Conservation (phyloP, 1,140 invertebrate species). For the Bombus soroeensis region DNA sequence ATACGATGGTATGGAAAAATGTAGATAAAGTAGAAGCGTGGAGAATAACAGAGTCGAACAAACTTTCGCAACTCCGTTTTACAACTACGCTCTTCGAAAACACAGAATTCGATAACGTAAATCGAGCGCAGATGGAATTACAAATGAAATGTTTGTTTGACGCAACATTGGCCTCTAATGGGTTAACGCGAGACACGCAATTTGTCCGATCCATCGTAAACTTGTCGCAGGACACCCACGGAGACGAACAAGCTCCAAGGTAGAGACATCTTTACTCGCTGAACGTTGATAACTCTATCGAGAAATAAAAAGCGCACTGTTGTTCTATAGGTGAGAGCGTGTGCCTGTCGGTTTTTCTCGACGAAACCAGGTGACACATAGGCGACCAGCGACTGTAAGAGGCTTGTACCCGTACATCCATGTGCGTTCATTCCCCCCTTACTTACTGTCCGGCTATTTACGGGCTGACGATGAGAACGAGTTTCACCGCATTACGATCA, state of each 20-base stretch:
- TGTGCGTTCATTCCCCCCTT: constrained; percentile 28
- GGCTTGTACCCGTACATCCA: constrained; percentile 36
- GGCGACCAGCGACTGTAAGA: constrained; percentile 8
- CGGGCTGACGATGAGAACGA: constrained; percentile 45
- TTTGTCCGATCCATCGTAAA: neutral
- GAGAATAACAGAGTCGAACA: too few relatives aligned
- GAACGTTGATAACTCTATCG: neutral
- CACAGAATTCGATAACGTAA: neutral
- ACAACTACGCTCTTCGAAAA: neutral
- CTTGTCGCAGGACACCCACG: neutral
- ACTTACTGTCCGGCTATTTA: constrained; percentile 48
- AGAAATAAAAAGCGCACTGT: neutral
- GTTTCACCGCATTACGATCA: constrained; percentile 61
- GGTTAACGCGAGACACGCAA: neutral
- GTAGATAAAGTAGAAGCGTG: too few relatives aligned
- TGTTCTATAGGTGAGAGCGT: neutral
- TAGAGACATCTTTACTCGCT: neutral
- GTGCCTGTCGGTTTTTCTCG: constrained; percentile 29
- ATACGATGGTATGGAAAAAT: too few relatives aligned
- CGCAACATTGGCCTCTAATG: neutral
- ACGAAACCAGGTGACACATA: constrained; percentile 47
- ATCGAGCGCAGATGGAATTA: neutral
- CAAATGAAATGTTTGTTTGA: neutral
- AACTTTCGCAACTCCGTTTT: too few relatives aligned
- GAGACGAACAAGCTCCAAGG: neutral